phyloP scores from a whole-genome alignment of 1,140 invertebrate species.

The Littorina saxatilis region DNA sequence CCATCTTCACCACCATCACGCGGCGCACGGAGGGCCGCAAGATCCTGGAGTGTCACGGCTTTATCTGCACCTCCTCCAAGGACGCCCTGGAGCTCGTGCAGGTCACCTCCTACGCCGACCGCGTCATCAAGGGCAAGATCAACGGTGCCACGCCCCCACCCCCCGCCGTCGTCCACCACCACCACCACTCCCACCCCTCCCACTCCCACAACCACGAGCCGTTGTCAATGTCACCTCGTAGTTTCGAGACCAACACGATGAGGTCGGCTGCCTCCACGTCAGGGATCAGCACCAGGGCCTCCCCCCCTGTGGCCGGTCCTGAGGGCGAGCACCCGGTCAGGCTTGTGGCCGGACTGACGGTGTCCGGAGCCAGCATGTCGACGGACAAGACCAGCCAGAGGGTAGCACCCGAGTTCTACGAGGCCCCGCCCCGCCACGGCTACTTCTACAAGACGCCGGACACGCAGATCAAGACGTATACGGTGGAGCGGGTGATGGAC shows the following conservation, averaged over 20 bases:
- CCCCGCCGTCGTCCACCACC: not conserved
- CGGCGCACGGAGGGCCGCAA: constrained; percentile 97
- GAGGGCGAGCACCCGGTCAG: constrained; percentile 42
- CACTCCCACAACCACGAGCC: no score
- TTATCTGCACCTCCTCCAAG: constrained; percentile 88
- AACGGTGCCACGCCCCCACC: not conserved
- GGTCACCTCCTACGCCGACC: constrained; percentile 63
- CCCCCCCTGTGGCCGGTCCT: not conserved
- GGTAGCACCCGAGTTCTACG: constrained; percentile 64
- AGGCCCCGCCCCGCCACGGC: constrained; percentile 60
- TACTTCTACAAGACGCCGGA: constrained; percentile 67
- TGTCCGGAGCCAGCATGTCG: no score
- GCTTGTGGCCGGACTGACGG: constrained; percentile 45
- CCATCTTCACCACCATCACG: constrained; percentile 97
- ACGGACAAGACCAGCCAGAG: constrained; percentile 31
- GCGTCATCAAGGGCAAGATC: constrained; percentile 52
- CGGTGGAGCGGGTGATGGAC: constrained; percentile 51
- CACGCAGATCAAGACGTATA: constrained; percentile 63
- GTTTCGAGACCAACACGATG: constrained; percentile 14
- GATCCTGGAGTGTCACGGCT: constrained; percentile 98
- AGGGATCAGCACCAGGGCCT: not conserved
- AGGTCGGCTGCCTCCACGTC: not conserved
- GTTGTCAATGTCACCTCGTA: not conserved
- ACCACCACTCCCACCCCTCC: not conserved
- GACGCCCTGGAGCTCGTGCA: constrained; percentile 72